A percentile compares a stretch with the other conserved stretches of the same genome.
Conservation (phyloP, 2,113 vertebrate genomes). For the Pogonocichla stellata region DNA sequence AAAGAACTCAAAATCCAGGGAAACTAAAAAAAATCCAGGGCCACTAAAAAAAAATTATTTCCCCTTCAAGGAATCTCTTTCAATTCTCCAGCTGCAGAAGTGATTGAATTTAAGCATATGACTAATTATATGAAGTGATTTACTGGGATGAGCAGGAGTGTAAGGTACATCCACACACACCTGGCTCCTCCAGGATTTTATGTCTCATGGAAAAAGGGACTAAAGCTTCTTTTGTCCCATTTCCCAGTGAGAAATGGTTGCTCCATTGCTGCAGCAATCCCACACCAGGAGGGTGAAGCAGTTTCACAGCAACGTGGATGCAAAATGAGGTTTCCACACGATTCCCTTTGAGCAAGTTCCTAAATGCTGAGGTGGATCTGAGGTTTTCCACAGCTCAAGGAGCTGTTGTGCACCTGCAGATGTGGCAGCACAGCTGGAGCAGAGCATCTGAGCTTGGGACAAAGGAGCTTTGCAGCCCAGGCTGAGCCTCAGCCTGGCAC, state of each 20-base stretch:
- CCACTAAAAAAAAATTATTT: neutral
- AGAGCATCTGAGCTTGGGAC: neutral
- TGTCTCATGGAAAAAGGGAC: accelerated
- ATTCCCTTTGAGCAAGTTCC: neutral
- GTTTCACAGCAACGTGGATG: neutral
- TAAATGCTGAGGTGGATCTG: neutral
- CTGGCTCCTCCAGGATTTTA: neutral
- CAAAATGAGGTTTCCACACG: neutral
- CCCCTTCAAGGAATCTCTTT: neutral
- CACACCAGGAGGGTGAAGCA: neutral
- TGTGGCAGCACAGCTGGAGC: neutral
- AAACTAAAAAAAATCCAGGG: neutral
- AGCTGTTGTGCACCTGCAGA: neutral
- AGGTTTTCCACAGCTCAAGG: neutral
- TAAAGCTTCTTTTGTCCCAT: neutral
- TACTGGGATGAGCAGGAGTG: neutral
- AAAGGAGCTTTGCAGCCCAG: accelerated
- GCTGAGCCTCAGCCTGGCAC: neutral
- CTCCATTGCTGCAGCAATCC: neutral
- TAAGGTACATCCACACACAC: neutral
- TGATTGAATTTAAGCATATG: neutral
- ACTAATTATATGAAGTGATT: neutral
- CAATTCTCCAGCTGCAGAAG: neutral
- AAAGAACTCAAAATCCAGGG: neutral
- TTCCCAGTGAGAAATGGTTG: neutral